Percentiles rank a stretch among this genome's conserved stretches.
These are phyloP conservation scores for Epinephelus malabaricus DNA, from an alignment of 2,797 vertebrate species.

Conservation along the genomic window DNA sequence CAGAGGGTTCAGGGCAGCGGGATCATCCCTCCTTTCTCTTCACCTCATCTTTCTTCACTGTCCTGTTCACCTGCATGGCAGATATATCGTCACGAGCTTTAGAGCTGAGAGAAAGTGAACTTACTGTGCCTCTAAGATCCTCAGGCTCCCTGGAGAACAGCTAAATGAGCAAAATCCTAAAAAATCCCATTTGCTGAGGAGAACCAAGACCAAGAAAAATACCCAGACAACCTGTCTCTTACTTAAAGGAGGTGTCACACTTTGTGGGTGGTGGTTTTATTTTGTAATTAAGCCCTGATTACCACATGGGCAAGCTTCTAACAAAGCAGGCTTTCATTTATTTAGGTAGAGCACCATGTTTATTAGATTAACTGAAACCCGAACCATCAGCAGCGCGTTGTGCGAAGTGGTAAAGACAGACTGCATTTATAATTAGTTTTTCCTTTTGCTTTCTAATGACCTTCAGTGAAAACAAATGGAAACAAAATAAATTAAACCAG, in stretches of 20 bases:
- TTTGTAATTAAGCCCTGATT: slow-evolving; percentile 62
- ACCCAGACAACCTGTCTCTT: slow-evolving; percentile 16
- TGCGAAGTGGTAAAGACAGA: slow-evolving; percentile 32
- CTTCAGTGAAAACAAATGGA: slow-evolving; percentile 18
- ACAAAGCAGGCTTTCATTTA: slow-evolving; percentile 52
- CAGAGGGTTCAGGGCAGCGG: slow-evolving; percentile 32
- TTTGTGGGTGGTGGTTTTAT: slow-evolving; percentile 53
- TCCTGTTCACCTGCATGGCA: slow-evolving; percentile 45
- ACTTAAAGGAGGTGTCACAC: slow-evolving; percentile 36
- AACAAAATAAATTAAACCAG: slow-evolving; percentile 35
- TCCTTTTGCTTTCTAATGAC: slow-evolving; percentile 35
- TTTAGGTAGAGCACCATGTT: slow-evolving; percentile 36
- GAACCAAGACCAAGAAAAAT: slow-evolving; percentile 33
- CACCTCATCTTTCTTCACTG: slow-evolving; percentile 51
- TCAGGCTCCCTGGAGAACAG: slow-evolving; percentile 17
- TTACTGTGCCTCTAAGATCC: slow-evolving; percentile 24
- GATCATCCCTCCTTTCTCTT: slow-evolving; percentile 44
- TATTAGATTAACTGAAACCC: slow-evolving; percentile 43
- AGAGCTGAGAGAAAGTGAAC: slow-evolving; percentile 40
- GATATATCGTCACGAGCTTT: slow-evolving; percentile 35
- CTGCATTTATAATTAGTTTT: slow-evolving; percentile 45
- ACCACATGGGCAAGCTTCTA: slow-evolving; percentile 50
- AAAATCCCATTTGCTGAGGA: slow-evolving; percentile 41
- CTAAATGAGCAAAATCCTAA: slow-evolving; percentile 47
- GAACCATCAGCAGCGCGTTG: slow-evolving; percentile 13